Percentiles rank a stretch among this genome's conserved stretches.
phyloP scores from a whole-genome alignment of 2,797 vertebrate species.

The Myotis daubentonii region DNA sequence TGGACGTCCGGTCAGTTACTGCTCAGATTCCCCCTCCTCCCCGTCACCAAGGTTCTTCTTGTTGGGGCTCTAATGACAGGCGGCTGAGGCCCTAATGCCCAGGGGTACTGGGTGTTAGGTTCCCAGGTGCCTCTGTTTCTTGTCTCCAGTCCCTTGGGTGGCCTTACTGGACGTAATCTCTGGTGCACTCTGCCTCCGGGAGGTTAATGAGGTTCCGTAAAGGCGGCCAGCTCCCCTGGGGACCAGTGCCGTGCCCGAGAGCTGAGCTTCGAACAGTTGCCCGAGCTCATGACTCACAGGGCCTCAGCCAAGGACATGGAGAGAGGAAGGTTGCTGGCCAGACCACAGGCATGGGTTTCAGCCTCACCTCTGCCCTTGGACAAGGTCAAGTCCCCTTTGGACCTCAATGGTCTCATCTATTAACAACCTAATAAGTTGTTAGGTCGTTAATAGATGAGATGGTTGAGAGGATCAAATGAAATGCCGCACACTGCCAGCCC shows the following conservation, averaged over 20 bases:
- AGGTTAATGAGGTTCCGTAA: neutral
- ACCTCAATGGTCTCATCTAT: neutral
- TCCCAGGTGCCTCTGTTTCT: constrained; percentile 42
- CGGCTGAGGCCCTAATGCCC: constrained; percentile 59
- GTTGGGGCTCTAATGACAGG: constrained; percentile 59
- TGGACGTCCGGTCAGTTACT: neutral
- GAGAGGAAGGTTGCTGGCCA: neutral
- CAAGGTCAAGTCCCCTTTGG: neutral
- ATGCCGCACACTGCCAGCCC: neutral
- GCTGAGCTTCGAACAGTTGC: neutral
- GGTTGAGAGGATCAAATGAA: neutral
- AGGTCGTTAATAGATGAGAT: no score
- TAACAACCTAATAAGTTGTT: neutral
- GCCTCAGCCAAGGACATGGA: neutral
- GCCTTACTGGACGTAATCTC: neutral
- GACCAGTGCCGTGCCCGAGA: neutral
- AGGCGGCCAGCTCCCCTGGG: neutral
- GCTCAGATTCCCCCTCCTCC: constrained; percentile 64
- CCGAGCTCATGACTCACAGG: neutral
- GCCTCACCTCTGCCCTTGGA: neutral
- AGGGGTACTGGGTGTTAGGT: constrained; percentile 36
- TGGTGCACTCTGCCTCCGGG: neutral
- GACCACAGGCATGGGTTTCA: accelerated
- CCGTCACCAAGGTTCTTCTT: constrained; percentile 48
- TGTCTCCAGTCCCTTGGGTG: neutral